phyloP scores from a whole-genome alignment of 2,113 vertebrate genomes.

The Ondatra zibethicus region DNA sequence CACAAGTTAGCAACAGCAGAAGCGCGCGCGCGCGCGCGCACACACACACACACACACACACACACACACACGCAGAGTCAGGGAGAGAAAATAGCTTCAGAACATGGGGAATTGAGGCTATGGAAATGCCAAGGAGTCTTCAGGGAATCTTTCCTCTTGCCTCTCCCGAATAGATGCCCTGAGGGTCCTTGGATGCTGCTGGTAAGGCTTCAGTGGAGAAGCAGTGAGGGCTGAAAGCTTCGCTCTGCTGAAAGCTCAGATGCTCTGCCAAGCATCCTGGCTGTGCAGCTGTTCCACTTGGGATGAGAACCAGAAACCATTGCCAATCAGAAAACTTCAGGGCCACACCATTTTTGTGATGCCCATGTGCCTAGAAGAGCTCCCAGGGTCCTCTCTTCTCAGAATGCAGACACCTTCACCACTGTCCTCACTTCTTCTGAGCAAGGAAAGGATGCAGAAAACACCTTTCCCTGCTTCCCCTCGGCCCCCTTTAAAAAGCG shows the following conservation, averaged over 20 bases:
- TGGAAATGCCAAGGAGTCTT: neutral
- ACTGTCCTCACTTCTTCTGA: neutral
- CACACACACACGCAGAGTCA: neutral
- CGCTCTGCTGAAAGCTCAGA: neutral
- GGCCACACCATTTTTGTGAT: accelerated
- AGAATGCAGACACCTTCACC: neutral
- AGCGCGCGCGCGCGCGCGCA: neutral
- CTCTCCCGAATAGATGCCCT: neutral
- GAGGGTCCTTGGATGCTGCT: neutral
- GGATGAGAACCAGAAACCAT: neutral
- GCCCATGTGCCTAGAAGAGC: accelerated
- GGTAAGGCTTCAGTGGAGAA: neutral
- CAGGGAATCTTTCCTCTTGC: neutral
- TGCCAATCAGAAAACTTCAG: neutral
- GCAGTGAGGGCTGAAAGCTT: neutral
- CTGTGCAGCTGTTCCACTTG: neutral
- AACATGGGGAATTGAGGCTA: neutral
- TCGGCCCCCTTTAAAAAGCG: neutral
- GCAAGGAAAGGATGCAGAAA: neutral
- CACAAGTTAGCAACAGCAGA: neutral
- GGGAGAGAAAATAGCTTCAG: neutral
- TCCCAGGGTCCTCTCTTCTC: neutral
- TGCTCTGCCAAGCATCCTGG: neutral
- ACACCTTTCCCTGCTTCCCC: neutral
- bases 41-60: neutral